Evolutionary conservation across 2,797 vertebrate species (phyloP).

Genomic region (Poeciliopsis gracilis): DNA sequence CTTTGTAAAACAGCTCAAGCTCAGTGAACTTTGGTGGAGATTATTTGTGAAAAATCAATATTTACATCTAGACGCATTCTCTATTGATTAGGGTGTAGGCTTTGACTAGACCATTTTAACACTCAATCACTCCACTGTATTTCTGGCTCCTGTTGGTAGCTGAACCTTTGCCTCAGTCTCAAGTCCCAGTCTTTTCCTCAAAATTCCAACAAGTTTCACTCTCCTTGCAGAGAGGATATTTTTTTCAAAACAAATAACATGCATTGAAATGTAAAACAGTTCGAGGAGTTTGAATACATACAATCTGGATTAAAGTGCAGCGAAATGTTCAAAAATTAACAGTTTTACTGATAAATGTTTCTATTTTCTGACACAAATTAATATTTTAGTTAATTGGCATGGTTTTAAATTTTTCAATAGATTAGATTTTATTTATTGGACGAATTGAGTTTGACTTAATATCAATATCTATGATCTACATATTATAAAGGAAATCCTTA

Average conservation of each 20-base stretch:
- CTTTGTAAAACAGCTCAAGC: no score
- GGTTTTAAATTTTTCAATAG: not conserved
- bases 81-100: no score
- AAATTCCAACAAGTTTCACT: not conserved
- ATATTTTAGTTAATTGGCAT: not conserved
- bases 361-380: not conserved
- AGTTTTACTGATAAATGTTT: no score
- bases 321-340: not conserved
- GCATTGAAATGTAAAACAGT: not conserved
- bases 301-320: not conserved
- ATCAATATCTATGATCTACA: no score
- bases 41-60: not conserved
- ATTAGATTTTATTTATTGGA: not conserved
- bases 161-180: not conserved
- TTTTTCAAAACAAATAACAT: not conserved
- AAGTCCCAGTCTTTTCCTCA: not conserved
- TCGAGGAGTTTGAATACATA: not conserved
- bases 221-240: not conserved
- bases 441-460: not conserved
- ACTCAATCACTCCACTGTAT: not conserved
- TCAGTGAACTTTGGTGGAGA: no score
- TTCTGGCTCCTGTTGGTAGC: not conserved
- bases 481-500: no score
- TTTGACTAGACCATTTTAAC: no score
- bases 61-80: not conserved